Evolutionary conservation across 2,888 invertebrate genomes (phyloP).

Genomic region (Lepidocyrtoides sp.): DNA sequence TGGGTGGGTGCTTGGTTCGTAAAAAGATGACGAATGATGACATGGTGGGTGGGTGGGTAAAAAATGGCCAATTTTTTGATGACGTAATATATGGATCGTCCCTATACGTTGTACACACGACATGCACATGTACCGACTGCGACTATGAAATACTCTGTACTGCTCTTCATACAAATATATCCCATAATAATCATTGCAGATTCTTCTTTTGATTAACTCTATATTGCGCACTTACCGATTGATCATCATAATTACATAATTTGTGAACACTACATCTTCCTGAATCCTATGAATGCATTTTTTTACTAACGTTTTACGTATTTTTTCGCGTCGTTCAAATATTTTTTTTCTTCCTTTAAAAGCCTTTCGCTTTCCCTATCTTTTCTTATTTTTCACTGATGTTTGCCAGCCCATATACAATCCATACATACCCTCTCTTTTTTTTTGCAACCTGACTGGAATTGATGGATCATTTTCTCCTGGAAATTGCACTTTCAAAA

Average conservation of each 20-base stretch:
- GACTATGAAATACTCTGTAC: no score
- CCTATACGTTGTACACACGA: no score
- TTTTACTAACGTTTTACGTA: not conserved
- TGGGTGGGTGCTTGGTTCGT: no score
- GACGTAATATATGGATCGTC: no score
- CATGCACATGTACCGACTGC: no score
- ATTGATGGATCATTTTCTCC: slow-evolving; percentile 69
- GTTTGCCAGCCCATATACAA: not conserved
- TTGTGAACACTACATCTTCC: not conserved
- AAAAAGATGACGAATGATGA: no score
- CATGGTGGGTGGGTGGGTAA: no score
- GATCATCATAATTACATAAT: slow-evolving; percentile 28
- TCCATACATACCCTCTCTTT: not conserved
- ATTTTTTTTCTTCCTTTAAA: slow-evolving; percentile 8
- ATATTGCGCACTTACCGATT: slow-evolving; percentile 1
- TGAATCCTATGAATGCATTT: not conserved
- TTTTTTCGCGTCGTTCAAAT: not conserved
- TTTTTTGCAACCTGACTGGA: not conserved
- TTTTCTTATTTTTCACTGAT: not conserved
- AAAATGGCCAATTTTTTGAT: no score
- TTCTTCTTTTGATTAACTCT: slow-evolving; percentile 20
- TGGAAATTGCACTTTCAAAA: slow-evolving; percentile 40
- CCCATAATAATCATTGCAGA: not conserved
- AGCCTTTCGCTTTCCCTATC: slow-evolving; percentile 28
- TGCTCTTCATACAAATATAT: no score